Base-by-base conservation (phyloP, 1,140 invertebrate genomes). In the Drosophila elegans region DNA sequence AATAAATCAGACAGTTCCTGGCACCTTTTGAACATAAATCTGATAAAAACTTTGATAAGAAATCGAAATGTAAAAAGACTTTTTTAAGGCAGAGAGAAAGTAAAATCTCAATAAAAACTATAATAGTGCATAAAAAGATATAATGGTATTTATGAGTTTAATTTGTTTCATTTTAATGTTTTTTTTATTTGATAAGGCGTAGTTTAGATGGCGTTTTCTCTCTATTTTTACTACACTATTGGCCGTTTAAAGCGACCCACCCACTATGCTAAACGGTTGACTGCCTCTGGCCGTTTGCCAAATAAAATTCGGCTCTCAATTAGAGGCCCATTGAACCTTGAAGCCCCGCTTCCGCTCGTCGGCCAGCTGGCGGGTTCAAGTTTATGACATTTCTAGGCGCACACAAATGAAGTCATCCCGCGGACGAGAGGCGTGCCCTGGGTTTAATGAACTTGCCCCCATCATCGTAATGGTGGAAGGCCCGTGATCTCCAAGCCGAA, bases 341-440 rank as follows among this genome's bases (percentile, higher is more conserved):
- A 78, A 73, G 82, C 13, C 12, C n/a, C 16, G 64, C 61, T 78
- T 85, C 81, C 81, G 81, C 59, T 48, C 27, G 12, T 25, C 41
- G 46, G 38, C 25, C 36, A 42, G 49, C 55, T 74, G 68, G 38
- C 44, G 74, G 56, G 82, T 85, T 85, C 78, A 88, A 85, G 82
- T 85, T 78, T 82, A 88, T 82, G 82, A 82, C 78, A 88, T 82
- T 88, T 78, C 74, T 82, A 82, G 62, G 55, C 62, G 51, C 38
- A 38, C 51, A 48, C 63, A 74, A 85, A 86, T 86, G 64, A 86
- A 86, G 79, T 88, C 82, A 86, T 86, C 74, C 48, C 55, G 53
- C 21, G 49, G 44, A 49, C 27, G 46, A 69, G 81, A 78, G 81
- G 83, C 81, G 83, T 78, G 82, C 57, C 81, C 53, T 42, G 60